A percentile compares a stretch with the other conserved stretches of the same genome.
These are phyloP conservation scores for Drosophila burlai DNA, from an alignment of 1,140 invertebrate species.

Conservation along the genomic window DNA sequence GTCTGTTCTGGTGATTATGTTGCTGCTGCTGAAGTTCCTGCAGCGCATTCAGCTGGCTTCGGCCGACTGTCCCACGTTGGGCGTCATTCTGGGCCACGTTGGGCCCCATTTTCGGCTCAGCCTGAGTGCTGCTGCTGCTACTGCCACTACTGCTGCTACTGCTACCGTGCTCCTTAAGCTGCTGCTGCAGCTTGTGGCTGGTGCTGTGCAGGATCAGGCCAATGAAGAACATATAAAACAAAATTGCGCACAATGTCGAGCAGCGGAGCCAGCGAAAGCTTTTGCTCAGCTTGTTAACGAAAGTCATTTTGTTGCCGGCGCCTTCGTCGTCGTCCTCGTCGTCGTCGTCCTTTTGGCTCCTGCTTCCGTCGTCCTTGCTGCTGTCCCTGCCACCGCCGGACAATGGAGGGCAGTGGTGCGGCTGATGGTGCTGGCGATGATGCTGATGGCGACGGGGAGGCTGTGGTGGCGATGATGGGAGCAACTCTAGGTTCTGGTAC, in stretches of 20 bases:
- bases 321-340: slow-evolving; percentile 7
- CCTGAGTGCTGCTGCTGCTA: slow-evolving; percentile 24
- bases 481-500: slow-evolving; percentile 41
- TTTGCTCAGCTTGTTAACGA: slow-evolving; percentile 84
- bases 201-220: slow-evolving; percentile 83
- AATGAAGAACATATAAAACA: slow-evolving; percentile 85
- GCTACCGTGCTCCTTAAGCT: slow-evolving; percentile 48
- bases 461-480: slow-evolving; percentile 38
- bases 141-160: slow-evolving; percentile 37
- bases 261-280: slow-evolving; percentile 83
- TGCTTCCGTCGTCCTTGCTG: slow-evolving; percentile 6
- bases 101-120: slow-evolving; percentile 49
- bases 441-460: slow-evolving; percentile 24
- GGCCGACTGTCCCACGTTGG: slow-evolving; percentile 8
- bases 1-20: slow-evolving; percentile 32
- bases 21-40: slow-evolving; percentile 65
- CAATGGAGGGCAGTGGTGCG: slow-evolving; percentile 40
- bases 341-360: slow-evolving; percentile 6
- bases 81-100: slow-evolving; percentile 50
- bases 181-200: slow-evolving; percentile 78
- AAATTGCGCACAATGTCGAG: slow-evolving; percentile 84
- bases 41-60: slow-evolving; percentile 26
- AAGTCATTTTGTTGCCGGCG: slow-evolving; percentile 75
- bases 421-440: slow-evolving; percentile 29
- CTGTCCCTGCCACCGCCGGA: slow-evolving; percentile 27